Evolutionary conservation across 2,888 invertebrate species (phyloP), one percentile per base, ranked within the genome.

Genomic region (Heliconius hortense): DNA sequence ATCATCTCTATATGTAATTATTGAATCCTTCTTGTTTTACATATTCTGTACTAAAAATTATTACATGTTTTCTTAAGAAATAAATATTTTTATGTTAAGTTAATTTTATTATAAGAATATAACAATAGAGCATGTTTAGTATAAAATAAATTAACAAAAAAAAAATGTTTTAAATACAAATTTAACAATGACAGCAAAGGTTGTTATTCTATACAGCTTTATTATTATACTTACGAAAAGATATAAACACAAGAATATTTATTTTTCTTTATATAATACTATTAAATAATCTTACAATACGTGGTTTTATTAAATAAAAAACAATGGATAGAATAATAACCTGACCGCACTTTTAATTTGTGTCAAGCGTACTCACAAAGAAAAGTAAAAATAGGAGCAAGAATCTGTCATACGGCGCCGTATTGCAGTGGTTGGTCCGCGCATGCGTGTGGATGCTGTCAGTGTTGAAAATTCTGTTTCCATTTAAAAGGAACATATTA

Each of bases 381-480:
- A 81, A 78, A 82, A 81, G 80, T 82, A 83, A 82, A 83, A 82
- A 82, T 83, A 83, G 83, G 81, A 75, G 72, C 79, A 77, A 77
- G 79, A 74, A 75, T 73, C 72, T 77, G 81, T 80, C 80, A 79
- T 80, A 79, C 82, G 82, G 78, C 91, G 93, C 86, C 92, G 92
- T 93, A 93, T 90, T 93, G 93, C 93, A 91, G 93, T 89, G 86
- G 90, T 87, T 82, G 79, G 10, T 77, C 43, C 79, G 88, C 93
- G 93, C 93, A 91, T 90, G 93, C 93, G 93, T 80, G 71, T 2
- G 28, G 63, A 86, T 81, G 89, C 84, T 88, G 82, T 86, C 81
- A 85, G 81, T 24, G 21, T 10, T n/a, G 1, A 18, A 62, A 73
- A 24, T 24, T 5, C 21, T 39, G 48, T 81, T 76, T 75, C 81